These are phyloP conservation scores for Pogonophryne albipinna DNA, from an alignment of 2,797 vertebrate species.

Conservation along the genomic window DNA sequence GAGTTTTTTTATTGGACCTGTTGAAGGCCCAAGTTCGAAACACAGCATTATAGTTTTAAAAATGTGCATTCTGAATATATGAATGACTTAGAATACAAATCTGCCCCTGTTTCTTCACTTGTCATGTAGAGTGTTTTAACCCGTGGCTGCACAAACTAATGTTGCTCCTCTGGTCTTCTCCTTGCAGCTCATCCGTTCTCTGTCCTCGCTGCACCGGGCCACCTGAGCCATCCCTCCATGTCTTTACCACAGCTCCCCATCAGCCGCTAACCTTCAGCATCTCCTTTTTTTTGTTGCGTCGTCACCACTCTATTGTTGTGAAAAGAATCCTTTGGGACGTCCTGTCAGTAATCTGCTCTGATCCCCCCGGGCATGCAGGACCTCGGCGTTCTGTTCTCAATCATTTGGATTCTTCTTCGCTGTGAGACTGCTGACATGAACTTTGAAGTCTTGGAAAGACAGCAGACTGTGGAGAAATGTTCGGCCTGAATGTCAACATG, in stretches of 20 bases:
- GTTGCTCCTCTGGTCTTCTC: conserved; percentile 22
- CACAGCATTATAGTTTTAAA: neutral
- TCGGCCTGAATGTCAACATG: conserved; percentile 17
- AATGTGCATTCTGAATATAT: neutral
- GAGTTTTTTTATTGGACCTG: neutral
- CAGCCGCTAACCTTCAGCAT: conserved; percentile 81
- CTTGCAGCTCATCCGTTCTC: conserved; percentile 94
- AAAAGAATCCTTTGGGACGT: conserved; percentile 34
- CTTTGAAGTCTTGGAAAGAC: conserved; percentile 38
- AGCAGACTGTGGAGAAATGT: conserved; percentile 40
- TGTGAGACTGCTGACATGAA: conserved; percentile 53
- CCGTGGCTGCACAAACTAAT: conserved; percentile 7
- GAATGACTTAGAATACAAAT: neutral
- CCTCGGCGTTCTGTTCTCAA: conserved; percentile 34
- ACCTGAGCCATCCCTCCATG: conserved; percentile 86
- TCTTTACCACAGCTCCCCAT: conserved; percentile 89
- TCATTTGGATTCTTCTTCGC: conserved; percentile 52
- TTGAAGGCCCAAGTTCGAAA: neutral
- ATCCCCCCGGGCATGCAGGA: conserved; percentile 32
- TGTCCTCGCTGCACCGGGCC: conserved; percentile 87
- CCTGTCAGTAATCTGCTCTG: conserved; percentile 33
- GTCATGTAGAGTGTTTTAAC: neutral
- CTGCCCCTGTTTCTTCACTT: neutral
- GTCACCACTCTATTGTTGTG: conserved; percentile 24
- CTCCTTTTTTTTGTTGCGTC: neutral